Percentiles rank a stretch among this genome's conserved stretches.
Evolutionary conservation across 2,888 invertebrate genomes (phyloP).

Genomic region (Fragum fragum): DNA sequence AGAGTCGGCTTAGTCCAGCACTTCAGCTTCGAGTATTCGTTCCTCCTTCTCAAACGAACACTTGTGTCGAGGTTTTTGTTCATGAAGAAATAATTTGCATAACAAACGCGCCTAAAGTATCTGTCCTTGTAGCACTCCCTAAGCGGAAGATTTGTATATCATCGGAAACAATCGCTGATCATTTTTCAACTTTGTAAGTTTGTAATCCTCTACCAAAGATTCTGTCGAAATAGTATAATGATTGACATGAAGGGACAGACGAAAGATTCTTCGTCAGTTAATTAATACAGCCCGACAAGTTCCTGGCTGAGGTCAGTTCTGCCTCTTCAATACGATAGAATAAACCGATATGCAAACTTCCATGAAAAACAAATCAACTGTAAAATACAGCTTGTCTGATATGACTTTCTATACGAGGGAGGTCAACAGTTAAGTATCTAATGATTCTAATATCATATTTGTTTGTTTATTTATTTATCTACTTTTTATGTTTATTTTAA

Average conservation of each 20-base stretch:
- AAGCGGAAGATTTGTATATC: slow-evolving; percentile 36
- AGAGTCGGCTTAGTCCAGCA: slow-evolving; percentile 57
- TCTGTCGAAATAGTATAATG: slow-evolving; percentile 23
- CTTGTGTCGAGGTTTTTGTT: slow-evolving; percentile 51
- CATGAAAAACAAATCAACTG: neutral
- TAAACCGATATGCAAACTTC: neutral
- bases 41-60: slow-evolving; percentile 60
- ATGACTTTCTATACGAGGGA: too few relatives aligned
- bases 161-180: slow-evolving; percentile 36
- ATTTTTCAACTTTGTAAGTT: slow-evolving; percentile 40
- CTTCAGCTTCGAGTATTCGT: slow-evolving; percentile 54
- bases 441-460: too few relatives aligned
- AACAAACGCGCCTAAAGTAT: slow-evolving; percentile 58
- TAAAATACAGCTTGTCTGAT: too few relatives aligned
- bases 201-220: slow-evolving; percentile 30
- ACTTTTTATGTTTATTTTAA: too few relatives aligned
- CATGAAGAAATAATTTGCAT: slow-evolving; percentile 56
- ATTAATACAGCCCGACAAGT: slow-evolving; percentile 23
- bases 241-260: slow-evolving; percentile 28
- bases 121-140: slow-evolving; percentile 49
- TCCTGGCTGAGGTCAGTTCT: slow-evolving; percentile 10
- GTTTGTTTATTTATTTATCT: too few relatives aligned
- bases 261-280: slow-evolving; percentile 10
- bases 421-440: too few relatives aligned
- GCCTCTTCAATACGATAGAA: neutral